These are phyloP conservation scores for Pteruthius melanotis DNA, from an alignment of 2,113 vertebrate genomes.

Conservation along the genomic window DNA sequence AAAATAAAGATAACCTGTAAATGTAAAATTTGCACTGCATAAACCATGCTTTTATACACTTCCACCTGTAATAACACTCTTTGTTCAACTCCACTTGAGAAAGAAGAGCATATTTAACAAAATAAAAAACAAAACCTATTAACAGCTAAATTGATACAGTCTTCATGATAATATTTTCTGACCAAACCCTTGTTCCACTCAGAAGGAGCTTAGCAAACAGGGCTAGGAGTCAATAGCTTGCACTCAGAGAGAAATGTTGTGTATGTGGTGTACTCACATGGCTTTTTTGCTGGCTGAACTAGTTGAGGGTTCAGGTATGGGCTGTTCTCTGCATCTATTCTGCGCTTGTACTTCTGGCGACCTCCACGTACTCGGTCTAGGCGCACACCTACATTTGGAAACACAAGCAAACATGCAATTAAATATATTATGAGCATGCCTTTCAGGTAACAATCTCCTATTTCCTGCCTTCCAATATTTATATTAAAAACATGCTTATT, in stretches of 20 bases:
- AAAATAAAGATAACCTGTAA: conserved; percentile 72
- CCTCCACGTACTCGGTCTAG: conserved; percentile 98
- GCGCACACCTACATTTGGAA: conserved; percentile 84
- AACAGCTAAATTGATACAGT: background rate
- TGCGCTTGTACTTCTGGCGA: conserved; percentile 98
- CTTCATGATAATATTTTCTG: background rate
- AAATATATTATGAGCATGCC: background rate
- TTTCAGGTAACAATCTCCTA: background rate
- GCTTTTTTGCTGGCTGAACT: conserved; percentile 98
- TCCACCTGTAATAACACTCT: conserved; percentile 30
- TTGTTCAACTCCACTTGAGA: conserved; percentile 17
- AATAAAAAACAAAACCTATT: background rate
- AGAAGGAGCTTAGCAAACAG: background rate
- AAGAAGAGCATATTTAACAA: background rate
- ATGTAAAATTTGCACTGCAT: conserved; percentile 66
- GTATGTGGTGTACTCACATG: conserved; percentile 84
- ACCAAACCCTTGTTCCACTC: background rate
- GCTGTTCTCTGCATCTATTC: conserved; percentile 99
- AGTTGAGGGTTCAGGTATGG: conserved; percentile 98
- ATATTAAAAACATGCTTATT: background rate
- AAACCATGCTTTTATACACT: conserved; percentile 58
- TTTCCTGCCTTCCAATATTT: background rate
- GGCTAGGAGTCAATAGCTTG: background rate
- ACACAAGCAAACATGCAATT: conserved; percentile 45
- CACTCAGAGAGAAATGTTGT: background rate